Evolutionary conservation across 2,797 vertebrate species (phyloP).

Genomic region (Bryconaethiops microstoma): DNA sequence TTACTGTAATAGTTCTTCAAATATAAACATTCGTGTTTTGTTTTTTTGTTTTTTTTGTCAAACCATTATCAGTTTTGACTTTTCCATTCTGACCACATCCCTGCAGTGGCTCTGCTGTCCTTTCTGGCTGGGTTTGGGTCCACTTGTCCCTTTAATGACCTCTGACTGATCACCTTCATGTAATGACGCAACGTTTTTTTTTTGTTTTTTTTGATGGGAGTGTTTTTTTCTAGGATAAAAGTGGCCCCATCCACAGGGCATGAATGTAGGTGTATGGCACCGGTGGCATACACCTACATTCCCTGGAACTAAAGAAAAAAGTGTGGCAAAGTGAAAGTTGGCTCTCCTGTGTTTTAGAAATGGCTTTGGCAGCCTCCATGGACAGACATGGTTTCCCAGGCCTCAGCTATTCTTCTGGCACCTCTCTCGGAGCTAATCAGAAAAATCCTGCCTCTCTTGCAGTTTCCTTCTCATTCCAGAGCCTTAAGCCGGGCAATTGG

Average conservation of each 20-base stretch:
- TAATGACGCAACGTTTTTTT: no score
- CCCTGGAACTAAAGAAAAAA: conserved; percentile 10
- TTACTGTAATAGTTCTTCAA: not conserved
- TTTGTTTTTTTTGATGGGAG: no score
- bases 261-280: not conserved
- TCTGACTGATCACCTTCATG: no score
- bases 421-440: conserved; percentile 55
- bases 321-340: conserved; percentile 7
- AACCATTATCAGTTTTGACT: not conserved
- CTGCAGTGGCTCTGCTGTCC: no score
- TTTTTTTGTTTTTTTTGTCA: no score
- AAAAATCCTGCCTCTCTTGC: conserved; percentile 63
- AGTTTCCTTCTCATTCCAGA: conserved; percentile 31
- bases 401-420: conserved; percentile 68
- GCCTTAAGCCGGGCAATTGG: not conserved
- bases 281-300: not conserved
- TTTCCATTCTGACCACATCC: not conserved
- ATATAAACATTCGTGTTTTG: not conserved
- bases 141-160: no score
- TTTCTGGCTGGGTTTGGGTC: no score
- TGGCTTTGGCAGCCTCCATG: conserved; percentile 42
- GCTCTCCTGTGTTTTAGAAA: conserved; percentile 18
- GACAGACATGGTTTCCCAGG: conserved; percentile 55
- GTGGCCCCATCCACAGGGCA: no score
- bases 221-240: no score